phyloP scores from a whole-genome alignment of 2,888 invertebrate genomes.

The Ferrisia virgata region DNA sequence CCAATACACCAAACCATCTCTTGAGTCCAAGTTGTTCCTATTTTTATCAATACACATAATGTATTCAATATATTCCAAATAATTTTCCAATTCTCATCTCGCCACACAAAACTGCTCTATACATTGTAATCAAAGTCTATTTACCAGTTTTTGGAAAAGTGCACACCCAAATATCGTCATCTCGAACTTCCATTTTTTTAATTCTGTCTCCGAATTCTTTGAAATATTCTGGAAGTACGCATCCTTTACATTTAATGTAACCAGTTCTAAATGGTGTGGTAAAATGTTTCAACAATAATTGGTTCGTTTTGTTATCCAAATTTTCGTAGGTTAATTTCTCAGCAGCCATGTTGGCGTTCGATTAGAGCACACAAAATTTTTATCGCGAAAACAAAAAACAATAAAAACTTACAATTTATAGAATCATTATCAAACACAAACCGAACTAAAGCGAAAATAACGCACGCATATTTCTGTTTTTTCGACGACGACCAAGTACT shows the following conservation, averaged over 20 bases:
- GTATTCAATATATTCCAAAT: too few relatives aligned
- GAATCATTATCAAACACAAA: not conserved
- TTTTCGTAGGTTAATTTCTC: slow-evolving; percentile 42
- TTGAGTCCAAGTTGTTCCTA: slow-evolving; percentile 73
- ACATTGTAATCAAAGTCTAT: not conserved
- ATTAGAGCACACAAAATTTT: not conserved
- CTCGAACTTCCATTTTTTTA: slow-evolving; percentile 54
- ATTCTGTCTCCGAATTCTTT: slow-evolving; percentile 48
- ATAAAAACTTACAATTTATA: not conserved
- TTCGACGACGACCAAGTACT: not conserved
- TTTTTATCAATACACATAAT: not conserved
- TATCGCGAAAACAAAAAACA: not conserved
- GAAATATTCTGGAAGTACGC: slow-evolving; percentile 48
- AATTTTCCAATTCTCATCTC: too few relatives aligned
- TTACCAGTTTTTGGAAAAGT: slow-evolving; percentile 61
- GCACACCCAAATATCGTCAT: slow-evolving; percentile 59
- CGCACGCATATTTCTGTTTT: not conserved
- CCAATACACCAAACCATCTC: slow-evolving; percentile 71
- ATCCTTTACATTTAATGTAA: slow-evolving; percentile 50
- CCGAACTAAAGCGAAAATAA: not conserved
- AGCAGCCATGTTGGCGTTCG: too few relatives aligned
- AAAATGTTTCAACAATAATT: slow-evolving; percentile 51
- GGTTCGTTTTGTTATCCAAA: slow-evolving; percentile 47
- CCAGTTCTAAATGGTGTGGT: slow-evolving; percentile 52
- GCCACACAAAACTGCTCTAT: too few relatives aligned